These are phyloP conservation scores for Limnephilus lunatus DNA, from an alignment of 2,888 invertebrate genomes.

Conservation along the genomic window DNA sequence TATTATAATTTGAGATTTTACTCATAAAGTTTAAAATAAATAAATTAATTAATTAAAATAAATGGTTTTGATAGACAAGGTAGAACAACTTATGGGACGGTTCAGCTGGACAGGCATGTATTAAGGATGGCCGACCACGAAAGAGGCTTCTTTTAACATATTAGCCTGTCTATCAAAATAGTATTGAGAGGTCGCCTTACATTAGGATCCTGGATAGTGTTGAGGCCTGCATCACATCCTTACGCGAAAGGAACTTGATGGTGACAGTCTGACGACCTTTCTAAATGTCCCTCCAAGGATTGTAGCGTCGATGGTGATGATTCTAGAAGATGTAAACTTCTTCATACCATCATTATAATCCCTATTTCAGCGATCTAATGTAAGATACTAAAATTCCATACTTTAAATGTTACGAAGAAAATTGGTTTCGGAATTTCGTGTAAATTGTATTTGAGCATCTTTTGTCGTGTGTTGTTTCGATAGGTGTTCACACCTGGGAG, in stretches of 20 bases:
- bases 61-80: not conserved
- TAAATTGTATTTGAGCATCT: not conserved
- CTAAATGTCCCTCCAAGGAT: not conserved
- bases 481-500: constrained; percentile 60
- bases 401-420: not conserved
- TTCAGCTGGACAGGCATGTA: not conserved
- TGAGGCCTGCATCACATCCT: too few species aligned
- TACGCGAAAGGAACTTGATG: not conserved
- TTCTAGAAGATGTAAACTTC: not conserved
- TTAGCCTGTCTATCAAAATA: not conserved
- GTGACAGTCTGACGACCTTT: not conserved
- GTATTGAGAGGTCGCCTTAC: not conserved
- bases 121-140: not conserved
- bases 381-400: not conserved
- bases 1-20: too few species aligned
- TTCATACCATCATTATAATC: not conserved
- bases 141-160: not conserved
- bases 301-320: not conserved
- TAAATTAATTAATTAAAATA: too few species aligned
- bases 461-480: not conserved
- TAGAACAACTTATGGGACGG: not conserved
- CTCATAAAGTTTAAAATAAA: too few species aligned
- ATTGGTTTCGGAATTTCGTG: not conserved
- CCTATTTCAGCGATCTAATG: not conserved
- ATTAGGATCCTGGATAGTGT: not conserved